Evolutionary conservation across 2,797 vertebrate species (phyloP).

Genomic region (Periophthalmus magnuspinnatus): DNA sequence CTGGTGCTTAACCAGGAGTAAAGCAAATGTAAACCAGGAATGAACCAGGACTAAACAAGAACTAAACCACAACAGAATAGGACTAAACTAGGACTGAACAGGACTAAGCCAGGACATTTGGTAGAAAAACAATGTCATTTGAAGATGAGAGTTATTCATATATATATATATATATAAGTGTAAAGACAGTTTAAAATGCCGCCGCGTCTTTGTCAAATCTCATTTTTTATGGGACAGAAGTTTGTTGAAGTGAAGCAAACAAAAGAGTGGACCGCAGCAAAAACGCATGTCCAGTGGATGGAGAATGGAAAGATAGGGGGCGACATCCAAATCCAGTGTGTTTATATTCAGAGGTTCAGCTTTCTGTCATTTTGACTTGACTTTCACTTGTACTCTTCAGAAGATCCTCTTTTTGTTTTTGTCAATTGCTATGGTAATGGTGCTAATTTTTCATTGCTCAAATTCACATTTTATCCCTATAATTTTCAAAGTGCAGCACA

Average conservation of each 20-base stretch:
- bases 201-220: conserved; percentile 14
- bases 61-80: no score
- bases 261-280: not conserved
- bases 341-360: not conserved
- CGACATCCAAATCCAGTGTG: not conserved
- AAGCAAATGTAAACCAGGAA: no score
- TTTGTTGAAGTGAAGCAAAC: conserved; percentile 6
- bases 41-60: no score
- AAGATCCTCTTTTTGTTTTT: no score
- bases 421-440: no score
- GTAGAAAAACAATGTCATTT: conserved; percentile 47
- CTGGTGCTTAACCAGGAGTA: no score
- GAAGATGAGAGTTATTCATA: conserved; percentile 52
- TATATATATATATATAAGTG: no score
- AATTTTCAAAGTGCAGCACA: no score
- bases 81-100: no score
- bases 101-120: conserved; percentile 16
- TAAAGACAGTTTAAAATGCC: conserved; percentile 30
- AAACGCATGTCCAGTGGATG: not conserved
- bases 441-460: no score
- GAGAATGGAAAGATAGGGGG: not conserved
- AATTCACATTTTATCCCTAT: no score
- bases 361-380: not conserved
- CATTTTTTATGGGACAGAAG: conserved; percentile 19
- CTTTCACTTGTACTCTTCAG: no score